Evolutionary conservation across 1,140 invertebrate genomes (phyloP).

Genomic region (Copidosoma floridanum): DNA sequence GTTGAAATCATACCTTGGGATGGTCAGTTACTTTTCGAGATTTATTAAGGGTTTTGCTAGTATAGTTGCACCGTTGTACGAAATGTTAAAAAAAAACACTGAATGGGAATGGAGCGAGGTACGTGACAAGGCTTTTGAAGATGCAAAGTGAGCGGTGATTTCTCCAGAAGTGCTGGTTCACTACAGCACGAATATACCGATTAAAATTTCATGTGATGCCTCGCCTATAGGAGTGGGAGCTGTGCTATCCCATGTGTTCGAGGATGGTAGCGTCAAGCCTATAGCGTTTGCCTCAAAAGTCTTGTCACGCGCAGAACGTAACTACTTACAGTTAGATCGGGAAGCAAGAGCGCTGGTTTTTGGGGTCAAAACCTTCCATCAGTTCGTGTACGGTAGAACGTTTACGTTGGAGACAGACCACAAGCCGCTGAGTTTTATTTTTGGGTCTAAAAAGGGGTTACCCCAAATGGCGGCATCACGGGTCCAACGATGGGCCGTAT

Average conservation of each 20-base stretch:
- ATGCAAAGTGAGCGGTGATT: neutral
- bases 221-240: neutral
- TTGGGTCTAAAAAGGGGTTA: too few relatives aligned
- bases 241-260: neutral
- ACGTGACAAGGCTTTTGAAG: neutral
- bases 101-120: neutral
- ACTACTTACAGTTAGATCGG: too few relatives aligned
- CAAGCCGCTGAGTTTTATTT: too few relatives aligned
- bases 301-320: neutral
- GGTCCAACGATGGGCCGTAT: conserved; percentile 5
- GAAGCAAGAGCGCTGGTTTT: neutral
- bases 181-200: neutral
- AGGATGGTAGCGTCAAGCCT: neutral
- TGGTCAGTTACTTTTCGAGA: too few relatives aligned
- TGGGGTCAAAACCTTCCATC: neutral
- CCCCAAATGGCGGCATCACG: neutral
- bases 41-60: neutral
- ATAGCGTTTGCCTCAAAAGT: neutral
- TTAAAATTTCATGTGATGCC: conserved; percentile 1
- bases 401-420: conserved; percentile 9
- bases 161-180: neutral
- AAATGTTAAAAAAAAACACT: neutral
- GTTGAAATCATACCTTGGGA: neutral
- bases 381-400: neutral
- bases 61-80: neutral